phyloP scores from a whole-genome alignment of 2,888 invertebrate species.

The Villa cingulata region DNA sequence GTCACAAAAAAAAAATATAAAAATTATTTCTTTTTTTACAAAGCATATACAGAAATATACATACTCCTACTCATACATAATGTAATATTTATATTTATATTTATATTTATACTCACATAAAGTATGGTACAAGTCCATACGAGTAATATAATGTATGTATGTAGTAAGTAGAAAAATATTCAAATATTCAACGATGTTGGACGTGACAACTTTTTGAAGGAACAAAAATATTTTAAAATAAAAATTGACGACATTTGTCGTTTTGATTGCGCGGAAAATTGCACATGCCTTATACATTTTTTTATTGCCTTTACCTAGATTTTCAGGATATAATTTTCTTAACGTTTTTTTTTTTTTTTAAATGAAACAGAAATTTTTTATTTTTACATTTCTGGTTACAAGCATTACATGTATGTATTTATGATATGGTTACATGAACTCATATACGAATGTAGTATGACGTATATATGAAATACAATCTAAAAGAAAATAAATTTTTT shows the following conservation, averaged over 20 bases:
- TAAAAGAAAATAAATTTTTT: neutral
- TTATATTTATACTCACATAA: neutral
- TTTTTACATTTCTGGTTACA: neutral
- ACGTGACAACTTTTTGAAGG: conserved; percentile 18
- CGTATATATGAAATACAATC: neutral
- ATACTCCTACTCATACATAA: too few species aligned
- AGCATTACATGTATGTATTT: neutral
- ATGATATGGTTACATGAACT: too few species aligned
- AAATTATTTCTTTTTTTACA: too few species aligned
- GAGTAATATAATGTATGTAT: neutral
- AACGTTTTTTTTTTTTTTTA: neutral
- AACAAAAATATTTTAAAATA: conserved; percentile 9
- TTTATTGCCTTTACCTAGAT: neutral
- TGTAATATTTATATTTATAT: too few species aligned
- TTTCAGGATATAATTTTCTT: neutral
- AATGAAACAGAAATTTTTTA: neutral
- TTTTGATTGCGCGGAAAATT: conserved; percentile 21
- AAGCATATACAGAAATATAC: too few species aligned
- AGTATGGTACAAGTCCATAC: neutral
- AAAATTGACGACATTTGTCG: conserved; percentile 22
- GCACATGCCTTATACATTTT: conserved; percentile 12
- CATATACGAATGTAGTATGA: neutral
- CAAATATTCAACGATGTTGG: conserved; percentile 15
- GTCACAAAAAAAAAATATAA: too few species aligned
- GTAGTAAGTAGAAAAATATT: conserved; percentile 3